phyloP scores from a whole-genome alignment of 2,113 vertebrate genomes.

The Charadrius vociferus region DNA sequence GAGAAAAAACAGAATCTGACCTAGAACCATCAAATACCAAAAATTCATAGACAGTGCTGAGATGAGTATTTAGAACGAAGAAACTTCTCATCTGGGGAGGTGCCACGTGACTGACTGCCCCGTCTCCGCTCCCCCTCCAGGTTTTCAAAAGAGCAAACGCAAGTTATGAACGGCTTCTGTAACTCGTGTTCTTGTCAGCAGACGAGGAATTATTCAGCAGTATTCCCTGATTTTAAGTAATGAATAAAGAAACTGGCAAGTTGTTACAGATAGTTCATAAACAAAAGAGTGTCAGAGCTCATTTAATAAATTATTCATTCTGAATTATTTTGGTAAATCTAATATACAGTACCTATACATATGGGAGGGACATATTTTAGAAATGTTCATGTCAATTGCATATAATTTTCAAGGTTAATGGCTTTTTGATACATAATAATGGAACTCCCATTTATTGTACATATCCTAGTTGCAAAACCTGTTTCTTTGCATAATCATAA shows the following conservation, averaged over 20 bases:
- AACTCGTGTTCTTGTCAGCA: not conserved
- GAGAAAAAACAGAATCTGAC: not conserved
- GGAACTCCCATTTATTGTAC: slow-evolving; percentile 68
- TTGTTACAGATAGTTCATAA: slow-evolving; percentile 1
- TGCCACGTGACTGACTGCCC: accelerated
- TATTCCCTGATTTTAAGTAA: slow-evolving; percentile 15
- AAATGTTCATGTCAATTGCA: slow-evolving; percentile 58
- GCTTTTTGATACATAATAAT: slow-evolving; percentile 69
- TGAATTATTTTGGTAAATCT: not conserved
- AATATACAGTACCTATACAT: not conserved
- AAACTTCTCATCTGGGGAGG: not conserved
- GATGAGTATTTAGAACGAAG: not conserved
- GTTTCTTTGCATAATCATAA: slow-evolving; percentile 76
- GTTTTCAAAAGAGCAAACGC: not conserved
- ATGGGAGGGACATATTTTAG: slow-evolving; percentile 18
- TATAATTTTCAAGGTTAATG: slow-evolving; percentile 75
- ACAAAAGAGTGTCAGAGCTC: slow-evolving; percentile 14
- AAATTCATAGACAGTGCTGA: not conserved
- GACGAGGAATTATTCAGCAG: slow-evolving; percentile 3
- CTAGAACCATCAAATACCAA: not conserved
- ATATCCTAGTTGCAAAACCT: slow-evolving; percentile 63
- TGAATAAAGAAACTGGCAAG: not conserved
- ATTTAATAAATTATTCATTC: slow-evolving; percentile 35
- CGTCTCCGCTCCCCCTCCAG: accelerated
- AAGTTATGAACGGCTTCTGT: not conserved